Conservation (phyloP, 2,888 invertebrate species). For the Argyresthia goedartella region DNA sequence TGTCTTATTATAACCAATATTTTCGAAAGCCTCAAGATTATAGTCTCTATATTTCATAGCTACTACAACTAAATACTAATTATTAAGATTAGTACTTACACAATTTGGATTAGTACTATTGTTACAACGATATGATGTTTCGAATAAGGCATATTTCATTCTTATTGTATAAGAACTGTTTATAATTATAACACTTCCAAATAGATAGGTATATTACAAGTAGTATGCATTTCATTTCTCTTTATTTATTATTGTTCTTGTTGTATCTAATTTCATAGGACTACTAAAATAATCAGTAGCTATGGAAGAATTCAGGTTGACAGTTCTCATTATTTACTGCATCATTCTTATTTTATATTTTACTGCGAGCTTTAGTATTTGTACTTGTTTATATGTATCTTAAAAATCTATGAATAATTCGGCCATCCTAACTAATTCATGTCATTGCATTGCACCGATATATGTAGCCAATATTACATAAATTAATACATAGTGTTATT, state of each 20-base stretch:
- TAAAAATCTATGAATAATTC: too few species aligned
- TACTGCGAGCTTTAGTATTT: too few species aligned
- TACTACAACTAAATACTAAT: not conserved
- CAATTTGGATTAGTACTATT: slow-evolving; percentile 25
- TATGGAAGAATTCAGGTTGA: too few species aligned
- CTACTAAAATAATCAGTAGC: too few species aligned
- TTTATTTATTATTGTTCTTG: too few species aligned
- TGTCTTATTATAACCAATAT: too few species aligned
- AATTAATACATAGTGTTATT: slow-evolving; percentile 26
- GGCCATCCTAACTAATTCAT: slow-evolving; percentile 8
- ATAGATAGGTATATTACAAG: not conserved
- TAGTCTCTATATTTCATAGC: not conserved
- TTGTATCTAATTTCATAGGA: too few species aligned
- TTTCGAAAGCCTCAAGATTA: too few species aligned
- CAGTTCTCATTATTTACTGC: too few species aligned
- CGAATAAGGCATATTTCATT: slow-evolving; percentile 60
- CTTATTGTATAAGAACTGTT: slow-evolving; percentile 60
- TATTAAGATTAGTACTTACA: slow-evolving; percentile 24
- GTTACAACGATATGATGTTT: slow-evolving; percentile 67
- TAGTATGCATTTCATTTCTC: too few species aligned
- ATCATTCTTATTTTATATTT: too few species aligned
- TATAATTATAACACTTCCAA: slow-evolving; percentile 15
- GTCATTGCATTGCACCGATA: not conserved
- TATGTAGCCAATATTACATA: slow-evolving; percentile 15
- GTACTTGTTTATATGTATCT: too few species aligned